phyloP scores from a whole-genome alignment of 2,797 vertebrate species.

The Pseudocheirus occidentalis region DNA sequence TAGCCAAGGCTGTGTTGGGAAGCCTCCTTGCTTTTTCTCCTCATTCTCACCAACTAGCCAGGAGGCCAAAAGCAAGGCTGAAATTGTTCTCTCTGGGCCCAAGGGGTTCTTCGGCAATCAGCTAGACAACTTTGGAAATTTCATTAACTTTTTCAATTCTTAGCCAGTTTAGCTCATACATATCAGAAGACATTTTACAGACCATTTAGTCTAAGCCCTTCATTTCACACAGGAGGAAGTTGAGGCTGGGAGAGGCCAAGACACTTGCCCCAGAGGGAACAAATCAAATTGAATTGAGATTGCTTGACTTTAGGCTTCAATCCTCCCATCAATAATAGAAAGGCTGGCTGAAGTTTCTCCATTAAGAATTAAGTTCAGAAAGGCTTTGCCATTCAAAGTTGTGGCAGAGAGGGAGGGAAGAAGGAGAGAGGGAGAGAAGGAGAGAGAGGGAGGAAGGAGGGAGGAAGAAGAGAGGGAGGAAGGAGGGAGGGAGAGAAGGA shows the following conservation, averaged over 20 bases:
- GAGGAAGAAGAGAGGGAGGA: too few relatives aligned
- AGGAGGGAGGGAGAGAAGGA: too few relatives aligned
- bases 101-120: conserved; percentile 48
- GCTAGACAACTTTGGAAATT: conserved; percentile 65
- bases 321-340: neutral
- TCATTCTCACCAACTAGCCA: conserved; percentile 65
- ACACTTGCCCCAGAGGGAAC: neutral
- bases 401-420: neutral
- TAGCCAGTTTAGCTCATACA: neutral
- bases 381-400: neutral
- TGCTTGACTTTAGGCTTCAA: neutral
- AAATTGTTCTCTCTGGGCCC: conserved; percentile 50
- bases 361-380: neutral
- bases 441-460: too few relatives aligned
- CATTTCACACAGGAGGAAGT: neutral
- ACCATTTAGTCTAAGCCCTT: neutral
- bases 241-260: neutral
- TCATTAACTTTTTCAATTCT: conserved; percentile 66
- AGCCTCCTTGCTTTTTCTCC: conserved; percentile 51
- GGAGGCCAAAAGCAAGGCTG: conserved; percentile 58
- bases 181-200: neutral
- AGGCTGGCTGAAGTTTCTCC: neutral
- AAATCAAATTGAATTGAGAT: neutral
- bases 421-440: too few relatives aligned
- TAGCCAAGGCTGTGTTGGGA: conserved; percentile 59